Base-by-base conservation (phyloP, 1,140 invertebrate species). In the Adelges cooleyi region DNA sequence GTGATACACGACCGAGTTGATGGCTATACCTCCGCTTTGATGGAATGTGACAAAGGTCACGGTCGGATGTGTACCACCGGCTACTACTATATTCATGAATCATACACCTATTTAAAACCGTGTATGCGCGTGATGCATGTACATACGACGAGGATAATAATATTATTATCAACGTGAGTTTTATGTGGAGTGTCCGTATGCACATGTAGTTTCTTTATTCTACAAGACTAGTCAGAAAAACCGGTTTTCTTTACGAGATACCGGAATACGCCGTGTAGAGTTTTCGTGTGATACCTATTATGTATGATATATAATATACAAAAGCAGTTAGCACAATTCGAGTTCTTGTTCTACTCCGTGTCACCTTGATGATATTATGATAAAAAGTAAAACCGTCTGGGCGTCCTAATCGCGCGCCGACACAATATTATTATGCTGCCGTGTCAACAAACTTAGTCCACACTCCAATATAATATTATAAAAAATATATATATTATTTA, bases 1-100 rank as follows among this genome's bases (percentile, higher is more conserved):
- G 13, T 38, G 36, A 38, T 38, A 13, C 36, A n/a, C 11, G 11
- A 11, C 29, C 5, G 29, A 33, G 29, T 33, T 33, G 11, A 11
- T 6, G 11, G 29, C 5, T 33, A 6, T 33, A 33, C 29, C 29
- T 33, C 40, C 10, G 11, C n/a, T 3, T 44, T 17, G 40, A 44
- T 17, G 40, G 54, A 62, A 62, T 62, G 42, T 48, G 54, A 62
- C 42, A 33, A 62, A 62, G 54, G 54, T 62, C 54, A 62, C 54
- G 54, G 54, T 62, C 54, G 42, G 54, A 10, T 48, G 9, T 56
- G 38, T 36, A 15, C 4, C 38, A 36, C 27, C 15, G 51, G 2
- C 51, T 8, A 9, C 20, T 8, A 20, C 20, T 3, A n/a, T 40
- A n/a, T 62, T 48, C 42, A 48, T 62, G 42, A 62, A 62, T 62